These are phyloP conservation scores for Knipowitschia caucasica DNA, from an alignment of 2,797 vertebrate genomes.

Conservation along the genomic window DNA sequence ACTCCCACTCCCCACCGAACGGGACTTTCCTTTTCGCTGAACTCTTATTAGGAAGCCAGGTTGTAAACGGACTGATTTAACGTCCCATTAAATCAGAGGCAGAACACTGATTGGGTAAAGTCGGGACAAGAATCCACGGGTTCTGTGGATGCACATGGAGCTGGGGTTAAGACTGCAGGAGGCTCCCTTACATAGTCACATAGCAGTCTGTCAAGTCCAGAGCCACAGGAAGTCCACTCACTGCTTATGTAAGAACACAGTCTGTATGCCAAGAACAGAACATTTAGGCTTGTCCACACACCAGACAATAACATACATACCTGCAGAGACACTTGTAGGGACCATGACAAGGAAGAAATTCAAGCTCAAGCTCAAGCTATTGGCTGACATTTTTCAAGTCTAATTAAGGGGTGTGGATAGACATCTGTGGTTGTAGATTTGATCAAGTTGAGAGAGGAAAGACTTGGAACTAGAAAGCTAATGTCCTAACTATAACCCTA, in stretches of 20 bases:
- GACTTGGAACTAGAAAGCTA: too few relatives aligned
- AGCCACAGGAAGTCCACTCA: conserved; percentile 29
- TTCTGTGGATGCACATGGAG: conserved; percentile 12
- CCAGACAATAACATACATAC: conserved; percentile 8
- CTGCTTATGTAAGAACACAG: conserved; percentile 38
- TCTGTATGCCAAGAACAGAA: conserved; percentile 22
- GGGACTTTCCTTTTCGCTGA: conserved; percentile 33
- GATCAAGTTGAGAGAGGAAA: too few relatives aligned
- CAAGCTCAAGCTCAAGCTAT: too few relatives aligned
- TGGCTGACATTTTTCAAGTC: too few relatives aligned
- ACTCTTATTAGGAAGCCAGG: conserved; percentile 56
- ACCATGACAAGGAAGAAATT: neutral
- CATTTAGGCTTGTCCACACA: conserved; percentile 15
- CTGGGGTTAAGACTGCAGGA: conserved; percentile 41
- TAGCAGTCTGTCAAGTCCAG: conserved; percentile 12
- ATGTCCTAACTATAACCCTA: too few relatives aligned
- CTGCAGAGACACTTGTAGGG: conserved; percentile 10
- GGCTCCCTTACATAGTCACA: conserved; percentile 40
- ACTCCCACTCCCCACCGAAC: neutral
- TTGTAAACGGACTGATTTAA: conserved; percentile 13
- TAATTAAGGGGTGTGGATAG: too few relatives aligned
- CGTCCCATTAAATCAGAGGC: neutral
- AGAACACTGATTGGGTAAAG: conserved; percentile 48
- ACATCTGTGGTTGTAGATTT: too few relatives aligned
- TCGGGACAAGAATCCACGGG: conserved; percentile 20